A percentile compares a stretch with the other conserved stretches of the same genome.
Evolutionary conservation across 1,140 invertebrate species (phyloP).

Genomic region (Mercenaria mercenaria): DNA sequence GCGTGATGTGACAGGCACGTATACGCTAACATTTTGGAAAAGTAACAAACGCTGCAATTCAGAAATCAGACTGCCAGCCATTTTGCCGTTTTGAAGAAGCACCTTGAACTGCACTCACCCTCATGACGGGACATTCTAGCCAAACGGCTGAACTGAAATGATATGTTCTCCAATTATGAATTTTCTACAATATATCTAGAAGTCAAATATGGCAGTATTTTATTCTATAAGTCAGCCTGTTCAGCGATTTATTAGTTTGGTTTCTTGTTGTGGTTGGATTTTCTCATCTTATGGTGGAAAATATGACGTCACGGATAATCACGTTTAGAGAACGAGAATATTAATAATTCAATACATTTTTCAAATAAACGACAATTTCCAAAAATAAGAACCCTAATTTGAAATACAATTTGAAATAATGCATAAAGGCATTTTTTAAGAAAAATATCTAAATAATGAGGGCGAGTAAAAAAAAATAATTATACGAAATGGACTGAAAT

Average conservation of each 20-base stretch:
- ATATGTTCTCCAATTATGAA: not conserved
- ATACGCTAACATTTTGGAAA: too few species aligned
- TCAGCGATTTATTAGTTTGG: not conserved
- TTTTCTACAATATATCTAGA: not conserved
- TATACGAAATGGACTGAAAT: too few species aligned
- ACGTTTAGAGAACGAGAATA: conserved; percentile 60
- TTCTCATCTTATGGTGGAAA: conserved; percentile 76
- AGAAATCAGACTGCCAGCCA: not conserved
- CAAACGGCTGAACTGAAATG: not conserved
- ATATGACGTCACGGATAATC: conserved; percentile 81
- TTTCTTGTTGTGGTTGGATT: conserved; percentile 41
- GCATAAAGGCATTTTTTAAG: too few species aligned
- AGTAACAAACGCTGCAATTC: not conserved
- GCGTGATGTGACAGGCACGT: too few species aligned
- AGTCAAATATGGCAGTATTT: not conserved
- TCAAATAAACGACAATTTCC: too few species aligned
- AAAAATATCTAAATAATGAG: too few species aligned
- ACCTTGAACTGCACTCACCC: conserved; percentile 86
- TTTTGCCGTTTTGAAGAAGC: conserved; percentile 42
- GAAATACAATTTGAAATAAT: too few species aligned
- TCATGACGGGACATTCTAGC: conserved; percentile 93
- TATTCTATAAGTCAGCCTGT: not conserved
- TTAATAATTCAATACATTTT: too few species aligned
- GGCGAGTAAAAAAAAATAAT: too few species aligned
- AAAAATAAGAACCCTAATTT: too few species aligned